These are phyloP conservation scores for Rhysida immarginata DNA, from an alignment of 1,140 invertebrate species.

Conservation along the genomic window DNA sequence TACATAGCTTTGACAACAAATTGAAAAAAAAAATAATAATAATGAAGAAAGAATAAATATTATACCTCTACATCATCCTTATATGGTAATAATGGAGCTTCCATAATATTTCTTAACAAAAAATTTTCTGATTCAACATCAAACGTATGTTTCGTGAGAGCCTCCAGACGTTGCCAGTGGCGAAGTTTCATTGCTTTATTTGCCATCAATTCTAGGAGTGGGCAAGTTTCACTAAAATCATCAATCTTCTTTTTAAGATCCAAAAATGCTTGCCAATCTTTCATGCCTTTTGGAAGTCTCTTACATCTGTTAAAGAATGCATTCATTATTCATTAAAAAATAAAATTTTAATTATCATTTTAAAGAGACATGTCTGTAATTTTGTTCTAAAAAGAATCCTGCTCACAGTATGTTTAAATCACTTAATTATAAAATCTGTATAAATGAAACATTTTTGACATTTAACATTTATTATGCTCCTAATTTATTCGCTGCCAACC, in stretches of 20 bases:
- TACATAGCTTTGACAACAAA: too few species aligned
- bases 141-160: constrained; percentile 76
- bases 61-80: constrained; percentile 90
- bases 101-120: constrained; percentile 83
- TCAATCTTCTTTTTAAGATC: constrained; percentile 92
- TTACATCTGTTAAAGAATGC: constrained; percentile 45
- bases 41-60: too few species aligned
- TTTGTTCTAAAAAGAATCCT: too few species aligned
- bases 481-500: too few species aligned
- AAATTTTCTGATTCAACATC: constrained; percentile 81
- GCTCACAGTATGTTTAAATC: too few species aligned
- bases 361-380: not conserved
- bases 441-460: too few species aligned
- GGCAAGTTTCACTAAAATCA: constrained; percentile 95
- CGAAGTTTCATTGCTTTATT: constrained; percentile 95
- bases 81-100: constrained; percentile 75
- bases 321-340: not conserved
- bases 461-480: too few species aligned
- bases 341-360: not conserved
- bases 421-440: too few species aligned
- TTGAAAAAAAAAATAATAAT: too few species aligned
- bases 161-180: constrained; percentile 90
- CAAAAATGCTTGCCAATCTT: constrained; percentile 94
- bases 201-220: constrained; percentile 85
- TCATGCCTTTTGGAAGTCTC: constrained; percentile 83